Percentiles rank a stretch among this genome's conserved stretches.
Evolutionary conservation across 2,113 vertebrate species (phyloP).

Genomic region (Catharus bicknelli): DNA sequence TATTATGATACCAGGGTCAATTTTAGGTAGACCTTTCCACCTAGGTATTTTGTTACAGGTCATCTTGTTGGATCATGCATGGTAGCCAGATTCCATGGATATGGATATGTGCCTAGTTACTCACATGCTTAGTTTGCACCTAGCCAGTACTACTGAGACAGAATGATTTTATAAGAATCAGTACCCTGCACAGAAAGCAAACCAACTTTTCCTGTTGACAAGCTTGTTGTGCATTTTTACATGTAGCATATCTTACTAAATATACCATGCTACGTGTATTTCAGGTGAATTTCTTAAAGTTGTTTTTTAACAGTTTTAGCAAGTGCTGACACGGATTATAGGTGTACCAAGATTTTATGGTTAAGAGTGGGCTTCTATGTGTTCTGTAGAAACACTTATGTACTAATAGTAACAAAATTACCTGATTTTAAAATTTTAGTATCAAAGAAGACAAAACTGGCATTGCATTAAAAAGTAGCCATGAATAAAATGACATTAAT

Average conservation of each 20-base stretch:
- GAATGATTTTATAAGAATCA: neutral
- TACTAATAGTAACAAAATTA: neutral
- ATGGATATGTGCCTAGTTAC: neutral
- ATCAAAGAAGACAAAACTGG: neutral
- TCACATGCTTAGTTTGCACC: neutral
- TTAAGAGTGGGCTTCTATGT: neutral
- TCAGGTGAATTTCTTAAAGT: neutral
- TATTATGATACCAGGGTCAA: neutral
- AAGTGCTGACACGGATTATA: neutral
- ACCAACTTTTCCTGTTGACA: neutral
- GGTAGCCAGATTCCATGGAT: neutral
- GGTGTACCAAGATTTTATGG: neutral
- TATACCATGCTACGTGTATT: neutral
- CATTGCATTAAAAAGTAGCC: neutral
- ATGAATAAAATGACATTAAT: neutral
- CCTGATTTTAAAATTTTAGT: neutral
- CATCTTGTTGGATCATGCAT: constrained; percentile 13
- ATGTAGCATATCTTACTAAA: neutral
- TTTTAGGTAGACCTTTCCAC: constrained; percentile 47
- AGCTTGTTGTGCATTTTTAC: neutral
- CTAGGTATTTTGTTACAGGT: constrained; percentile 42
- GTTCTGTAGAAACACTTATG: neutral
- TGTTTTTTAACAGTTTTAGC: neutral
- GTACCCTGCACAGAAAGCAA: neutral
- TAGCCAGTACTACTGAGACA: neutral